These are phyloP conservation scores for Vulpes ferrilata DNA, from an alignment of 2,113 vertebrate genomes.

Conservation along the genomic window DNA sequence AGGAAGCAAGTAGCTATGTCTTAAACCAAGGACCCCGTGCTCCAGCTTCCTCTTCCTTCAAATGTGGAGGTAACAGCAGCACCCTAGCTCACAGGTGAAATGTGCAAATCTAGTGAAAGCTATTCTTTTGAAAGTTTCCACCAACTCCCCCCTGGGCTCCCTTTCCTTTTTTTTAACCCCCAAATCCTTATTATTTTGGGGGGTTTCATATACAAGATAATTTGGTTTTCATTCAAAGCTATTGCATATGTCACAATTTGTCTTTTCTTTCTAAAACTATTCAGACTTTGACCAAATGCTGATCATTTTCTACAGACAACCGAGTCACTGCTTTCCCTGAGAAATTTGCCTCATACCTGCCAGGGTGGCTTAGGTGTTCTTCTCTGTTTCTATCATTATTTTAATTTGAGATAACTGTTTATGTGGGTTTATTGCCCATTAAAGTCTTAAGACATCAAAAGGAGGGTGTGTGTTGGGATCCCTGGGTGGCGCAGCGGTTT, in stretches of 20 bases:
- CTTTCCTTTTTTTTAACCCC: background rate
- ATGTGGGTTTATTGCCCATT: background rate
- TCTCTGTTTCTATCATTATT: background rate
- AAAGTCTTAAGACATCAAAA: background rate
- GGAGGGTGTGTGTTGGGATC: background rate
- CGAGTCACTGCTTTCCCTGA: background rate
- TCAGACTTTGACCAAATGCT: background rate
- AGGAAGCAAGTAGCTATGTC: background rate
- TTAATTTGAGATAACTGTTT: background rate
- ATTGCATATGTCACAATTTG: background rate
- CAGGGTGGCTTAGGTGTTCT: too few species aligned
- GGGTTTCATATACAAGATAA: background rate
- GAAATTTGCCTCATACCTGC: background rate
- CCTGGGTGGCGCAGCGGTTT: too few species aligned
- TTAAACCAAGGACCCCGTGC: background rate
- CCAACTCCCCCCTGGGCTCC: fast-evolving
- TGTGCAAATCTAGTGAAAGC: background rate
- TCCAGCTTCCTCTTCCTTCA: background rate
- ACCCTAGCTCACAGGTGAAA: too few species aligned
- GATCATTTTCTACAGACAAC: background rate
- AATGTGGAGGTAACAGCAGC: background rate
- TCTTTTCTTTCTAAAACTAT: background rate
- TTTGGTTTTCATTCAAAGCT: background rate
- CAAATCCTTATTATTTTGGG: background rate
- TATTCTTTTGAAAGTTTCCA: background rate